Base-by-base conservation (phyloP, 2,888 invertebrate species). In the Leptura quadrifasciata region DNA sequence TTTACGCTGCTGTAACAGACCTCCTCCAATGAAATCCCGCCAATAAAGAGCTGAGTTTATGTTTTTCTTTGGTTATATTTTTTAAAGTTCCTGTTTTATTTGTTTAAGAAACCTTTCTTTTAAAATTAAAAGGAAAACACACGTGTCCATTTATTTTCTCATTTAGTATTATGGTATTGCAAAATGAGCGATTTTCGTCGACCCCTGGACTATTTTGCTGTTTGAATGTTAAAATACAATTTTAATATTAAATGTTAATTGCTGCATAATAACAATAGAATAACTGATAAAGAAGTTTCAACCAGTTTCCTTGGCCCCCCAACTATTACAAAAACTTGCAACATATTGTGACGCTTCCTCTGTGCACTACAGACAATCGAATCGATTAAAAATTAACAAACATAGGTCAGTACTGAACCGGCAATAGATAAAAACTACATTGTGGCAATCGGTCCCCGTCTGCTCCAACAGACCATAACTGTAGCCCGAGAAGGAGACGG, bases 341-440 rank as follows among this genome's bases (percentile, higher is more conserved):
- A 47, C 47, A 47, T 47, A 15, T 27, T 15, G 15, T 27, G 27
- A 27, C 60, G 10, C 24, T 58, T 24, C 60, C n/a, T 27, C 27
- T 24, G 60, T 21, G 24, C 17, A 61, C 17, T 2, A 61, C 4
- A 17, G 9, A n/a, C 17, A 57, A 68, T 18, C n/a, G 18, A 21
- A 35, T 68, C 27, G 57, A 68, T 57, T 55, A 10, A 31, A 54
- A 57, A 57, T 57, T 57, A 55, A 17, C 68, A 27, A 31, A 20
- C 68, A 18, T 68, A 57, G 68, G 68, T 55, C 68, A 68, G 55
- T 68, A 27, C 35, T 18, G 17, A 20, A 47, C 54, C 15, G 58
- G 18, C 69, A 21, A 69, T 60, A 60, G 10, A 54, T 27, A 31
- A 58, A 58, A 35, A 58, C 60, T 20, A 39, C 47, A 18, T 35